These are phyloP conservation scores for Vimba vimba DNA, from an alignment of 2,113 vertebrate species.

Conservation along the genomic window DNA sequence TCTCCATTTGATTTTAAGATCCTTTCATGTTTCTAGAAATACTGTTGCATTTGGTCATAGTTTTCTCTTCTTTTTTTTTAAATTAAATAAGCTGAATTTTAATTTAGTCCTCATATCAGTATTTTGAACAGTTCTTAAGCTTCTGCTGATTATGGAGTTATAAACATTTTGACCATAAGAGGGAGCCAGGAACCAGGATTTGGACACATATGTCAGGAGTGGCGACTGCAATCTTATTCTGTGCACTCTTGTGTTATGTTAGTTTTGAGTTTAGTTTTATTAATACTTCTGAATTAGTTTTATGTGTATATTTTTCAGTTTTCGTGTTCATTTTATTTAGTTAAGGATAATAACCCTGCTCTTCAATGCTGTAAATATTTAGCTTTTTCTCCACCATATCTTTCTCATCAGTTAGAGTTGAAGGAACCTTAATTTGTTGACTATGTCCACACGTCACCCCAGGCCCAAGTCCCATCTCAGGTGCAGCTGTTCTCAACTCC, in stretches of 20 bases:
- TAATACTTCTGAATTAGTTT: no score
- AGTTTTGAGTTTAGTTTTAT: no score
- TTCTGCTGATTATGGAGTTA: not conserved
- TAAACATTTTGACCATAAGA: slow-evolving; percentile 38
- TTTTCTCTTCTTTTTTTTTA: not conserved
- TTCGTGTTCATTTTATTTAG: no score
- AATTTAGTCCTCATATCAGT: not conserved
- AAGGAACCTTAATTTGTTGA: slow-evolving; percentile 1
- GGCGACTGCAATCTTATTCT: not conserved
- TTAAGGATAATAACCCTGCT: no score
- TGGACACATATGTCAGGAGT: slow-evolving; percentile 1
- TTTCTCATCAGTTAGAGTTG: not conserved
- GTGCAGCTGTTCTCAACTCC: slow-evolving; percentile 29
- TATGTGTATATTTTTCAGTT: no score
- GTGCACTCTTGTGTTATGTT: not conserved
- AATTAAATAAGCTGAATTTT: not conserved
- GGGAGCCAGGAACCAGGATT: slow-evolving; percentile 38
- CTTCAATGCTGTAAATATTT: not conserved
- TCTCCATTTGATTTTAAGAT: not conserved
- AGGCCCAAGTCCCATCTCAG: slow-evolving; percentile 14
- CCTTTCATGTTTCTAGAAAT: not conserved
- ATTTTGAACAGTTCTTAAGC: not conserved
- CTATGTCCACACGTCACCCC: not conserved
- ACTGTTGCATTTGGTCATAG: not conserved
- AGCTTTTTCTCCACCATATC: not conserved